These are phyloP conservation scores for Embidobia sp. DNA, from an alignment of 2,888 invertebrate species.

Conservation along the genomic window DNA sequence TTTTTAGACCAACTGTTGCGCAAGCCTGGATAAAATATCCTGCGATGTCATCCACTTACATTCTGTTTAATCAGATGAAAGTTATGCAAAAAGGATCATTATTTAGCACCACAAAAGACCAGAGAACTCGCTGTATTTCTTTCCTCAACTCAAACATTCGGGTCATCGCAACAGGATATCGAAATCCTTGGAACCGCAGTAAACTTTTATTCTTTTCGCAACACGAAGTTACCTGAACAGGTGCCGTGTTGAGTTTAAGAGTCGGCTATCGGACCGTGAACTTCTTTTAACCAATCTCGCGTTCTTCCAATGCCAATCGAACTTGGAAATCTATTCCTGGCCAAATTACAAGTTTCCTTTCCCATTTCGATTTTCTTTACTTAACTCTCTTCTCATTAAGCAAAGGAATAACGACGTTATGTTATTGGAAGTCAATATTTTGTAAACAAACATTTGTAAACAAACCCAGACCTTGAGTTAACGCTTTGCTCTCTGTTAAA, in stretches of 20 bases:
- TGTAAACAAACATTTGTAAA: too few species aligned
- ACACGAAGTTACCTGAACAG: constrained; percentile 55
- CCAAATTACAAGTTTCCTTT: constrained; percentile 43
- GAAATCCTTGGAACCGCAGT: constrained; percentile 47
- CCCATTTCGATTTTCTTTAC: constrained; percentile 20
- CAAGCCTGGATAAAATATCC: not conserved
- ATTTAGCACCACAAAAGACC: constrained; percentile 1
- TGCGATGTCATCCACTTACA: too few species aligned
- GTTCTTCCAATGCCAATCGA: constrained; percentile 25
- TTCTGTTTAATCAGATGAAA: not conserved
- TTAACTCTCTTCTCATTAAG: not conserved
- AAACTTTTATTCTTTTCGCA: constrained; percentile 54
- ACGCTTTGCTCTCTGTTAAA: too few species aligned
- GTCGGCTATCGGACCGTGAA: constrained; percentile 43
- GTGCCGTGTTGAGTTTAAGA: constrained; percentile 54
- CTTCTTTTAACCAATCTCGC: constrained; percentile 47
- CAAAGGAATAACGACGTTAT: too few species aligned
- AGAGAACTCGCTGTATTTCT: not conserved
- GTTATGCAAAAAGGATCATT: not conserved
- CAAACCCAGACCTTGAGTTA: too few species aligned
- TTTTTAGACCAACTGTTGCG: not conserved
- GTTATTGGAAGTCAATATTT: too few species aligned
- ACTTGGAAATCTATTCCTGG: constrained; percentile 37
- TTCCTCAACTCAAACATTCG: constrained; percentile 12
- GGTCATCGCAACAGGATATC: constrained; percentile 46